Conservation (phyloP, 2,797 vertebrate species). For the Malurus leucopterus region DNA sequence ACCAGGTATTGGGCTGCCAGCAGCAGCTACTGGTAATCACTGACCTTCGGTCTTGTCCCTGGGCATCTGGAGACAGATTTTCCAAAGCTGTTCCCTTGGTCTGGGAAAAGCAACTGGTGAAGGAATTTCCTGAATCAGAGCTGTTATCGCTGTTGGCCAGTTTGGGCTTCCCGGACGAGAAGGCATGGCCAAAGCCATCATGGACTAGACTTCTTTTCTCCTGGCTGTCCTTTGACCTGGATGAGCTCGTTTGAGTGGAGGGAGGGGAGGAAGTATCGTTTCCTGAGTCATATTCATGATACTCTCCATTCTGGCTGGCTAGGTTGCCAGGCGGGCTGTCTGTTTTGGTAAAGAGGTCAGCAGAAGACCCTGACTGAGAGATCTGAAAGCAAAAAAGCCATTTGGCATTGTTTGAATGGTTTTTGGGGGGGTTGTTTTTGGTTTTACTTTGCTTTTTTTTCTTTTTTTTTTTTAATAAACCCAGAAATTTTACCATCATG, state of each 20-base stretch:
- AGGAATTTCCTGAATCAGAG: constrained; percentile 96
- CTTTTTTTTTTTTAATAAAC: constrained; percentile 47
- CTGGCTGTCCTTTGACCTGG: constrained; percentile 76
- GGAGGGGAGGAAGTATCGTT: constrained; percentile 95
- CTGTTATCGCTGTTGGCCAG: constrained; percentile 81
- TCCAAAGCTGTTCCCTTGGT: constrained; percentile 79
- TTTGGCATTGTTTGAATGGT: constrained; percentile 70
- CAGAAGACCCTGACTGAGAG: constrained; percentile 81
- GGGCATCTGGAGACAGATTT: constrained; percentile 68
- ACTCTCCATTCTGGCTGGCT: constrained; percentile 73
- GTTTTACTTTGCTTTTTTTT: constrained; percentile 26
- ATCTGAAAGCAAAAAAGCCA: constrained; percentile 92
- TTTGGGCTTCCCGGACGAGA: constrained; percentile 78
- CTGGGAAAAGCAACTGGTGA: constrained; percentile 90
- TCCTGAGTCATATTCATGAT: constrained; percentile 94
- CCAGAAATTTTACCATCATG: constrained; percentile 80
- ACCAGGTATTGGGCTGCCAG: constrained; percentile 18
- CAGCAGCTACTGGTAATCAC: constrained; percentile 37
- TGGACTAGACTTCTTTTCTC: constrained; percentile 70
- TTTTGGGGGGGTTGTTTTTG: neutral
- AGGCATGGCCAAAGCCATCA: constrained; percentile 60
- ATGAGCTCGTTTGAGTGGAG: constrained; percentile 84
- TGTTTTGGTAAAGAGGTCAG: constrained; percentile 80
- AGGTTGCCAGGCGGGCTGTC: constrained; percentile 71
- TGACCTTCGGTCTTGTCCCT: constrained; percentile 72